A percentile compares a stretch with the other conserved stretches of the same genome.
Evolutionary conservation across 2,888 invertebrate species (phyloP).

Genomic region (Ceraclea dissimilis): DNA sequence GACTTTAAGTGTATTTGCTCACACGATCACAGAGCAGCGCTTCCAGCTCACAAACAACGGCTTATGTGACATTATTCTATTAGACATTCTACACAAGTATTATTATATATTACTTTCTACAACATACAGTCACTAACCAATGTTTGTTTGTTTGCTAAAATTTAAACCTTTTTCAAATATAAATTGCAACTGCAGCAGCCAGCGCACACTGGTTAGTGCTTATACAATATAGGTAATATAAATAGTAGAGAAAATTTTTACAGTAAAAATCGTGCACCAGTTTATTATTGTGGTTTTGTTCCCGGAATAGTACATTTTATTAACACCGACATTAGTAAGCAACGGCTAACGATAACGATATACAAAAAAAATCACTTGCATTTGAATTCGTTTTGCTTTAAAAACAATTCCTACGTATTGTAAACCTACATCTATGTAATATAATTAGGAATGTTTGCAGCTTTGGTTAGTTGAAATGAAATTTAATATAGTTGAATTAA

Average conservation of each 20-base stretch:
- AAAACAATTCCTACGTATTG: not conserved
- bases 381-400: not conserved
- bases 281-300: not conserved
- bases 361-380: not conserved
- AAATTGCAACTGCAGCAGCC: not conserved
- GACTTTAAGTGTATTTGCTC: slow-evolving; percentile 6
- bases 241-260: not conserved
- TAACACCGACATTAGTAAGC: not conserved
- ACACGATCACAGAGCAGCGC: not conserved
- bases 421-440: no score
- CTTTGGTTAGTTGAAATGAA: no score
- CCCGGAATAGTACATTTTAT: not conserved
- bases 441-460: no score
- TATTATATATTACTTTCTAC: no score
- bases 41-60: not conserved
- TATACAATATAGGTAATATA: no score
- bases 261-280: slow-evolving; percentile 1
- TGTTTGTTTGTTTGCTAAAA: not conserved
- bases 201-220: not conserved
- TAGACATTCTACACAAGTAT: not conserved
- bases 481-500: no score
- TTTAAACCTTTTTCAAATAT: not conserved
- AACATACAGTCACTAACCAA: no score
- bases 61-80: not conserved
- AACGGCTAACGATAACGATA: not conserved